Percentiles rank a stretch among this genome's conserved stretches.
Conservation (phyloP, 2,888 invertebrate species). For the Sinelater perroti region DNA sequence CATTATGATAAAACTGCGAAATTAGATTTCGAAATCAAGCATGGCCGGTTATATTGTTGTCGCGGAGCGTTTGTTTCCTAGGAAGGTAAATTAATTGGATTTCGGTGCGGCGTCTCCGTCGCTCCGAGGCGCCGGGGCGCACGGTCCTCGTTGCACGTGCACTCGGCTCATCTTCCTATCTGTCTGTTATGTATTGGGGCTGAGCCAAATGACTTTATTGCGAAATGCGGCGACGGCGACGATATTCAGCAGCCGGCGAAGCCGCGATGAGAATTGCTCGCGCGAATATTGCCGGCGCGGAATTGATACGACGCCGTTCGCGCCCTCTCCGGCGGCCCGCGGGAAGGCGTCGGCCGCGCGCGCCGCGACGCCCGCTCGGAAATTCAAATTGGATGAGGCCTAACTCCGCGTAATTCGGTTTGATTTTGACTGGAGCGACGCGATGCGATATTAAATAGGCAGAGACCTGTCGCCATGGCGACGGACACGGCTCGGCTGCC, state of each 20-base stretch:
- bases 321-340: constrained; percentile 21
- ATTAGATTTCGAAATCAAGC: constrained; percentile 46
- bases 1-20: constrained; percentile 47
- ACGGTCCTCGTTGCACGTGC: constrained; percentile 31
- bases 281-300: constrained; percentile 38
- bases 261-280: constrained; percentile 44
- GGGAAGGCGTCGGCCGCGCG: constrained; percentile 25
- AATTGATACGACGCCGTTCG: constrained; percentile 33
- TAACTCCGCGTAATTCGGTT: constrained; percentile 43
- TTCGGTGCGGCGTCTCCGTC: constrained; percentile 38
- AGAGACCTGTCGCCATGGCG: constrained; percentile 41
- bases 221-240: constrained; percentile 42
- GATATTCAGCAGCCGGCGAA: constrained; percentile 43
- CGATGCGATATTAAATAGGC: constrained; percentile 45
- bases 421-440: constrained; percentile 40
- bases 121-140: background rate
- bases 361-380: constrained; percentile 30
- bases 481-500: constrained; percentile 30
- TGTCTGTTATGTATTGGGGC: constrained; percentile 44
- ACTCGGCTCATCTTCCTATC: constrained; percentile 42
- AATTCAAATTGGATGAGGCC: constrained; percentile 44
- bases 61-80: constrained; percentile 46
- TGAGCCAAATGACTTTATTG: constrained; percentile 44
- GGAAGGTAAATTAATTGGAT: constrained; percentile 52
- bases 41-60: constrained; percentile 46